A percentile compares a stretch with the other conserved stretches of the same genome.
These are phyloP conservation scores for Gastrophryne carolinensis DNA, from an alignment of 2,797 vertebrate genomes.

Conservation along the genomic window DNA sequence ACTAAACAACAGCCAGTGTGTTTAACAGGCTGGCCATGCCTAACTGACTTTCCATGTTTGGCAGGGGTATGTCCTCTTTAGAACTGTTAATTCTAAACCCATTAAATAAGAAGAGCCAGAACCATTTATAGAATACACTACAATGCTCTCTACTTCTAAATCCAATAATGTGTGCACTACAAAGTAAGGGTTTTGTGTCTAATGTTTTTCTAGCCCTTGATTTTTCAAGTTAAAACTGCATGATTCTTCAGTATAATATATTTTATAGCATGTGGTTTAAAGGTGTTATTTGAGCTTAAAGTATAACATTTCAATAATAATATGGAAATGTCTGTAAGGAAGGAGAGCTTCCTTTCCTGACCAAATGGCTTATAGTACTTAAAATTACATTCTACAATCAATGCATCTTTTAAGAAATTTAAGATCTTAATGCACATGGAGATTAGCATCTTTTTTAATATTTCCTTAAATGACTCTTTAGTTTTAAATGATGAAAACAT, in stretches of 20 bases:
- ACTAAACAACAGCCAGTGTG: too few relatives aligned
- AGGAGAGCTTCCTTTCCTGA: not conserved
- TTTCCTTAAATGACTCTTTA: not conserved
- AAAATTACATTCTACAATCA: conserved; percentile 4
- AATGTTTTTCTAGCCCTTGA: not conserved
- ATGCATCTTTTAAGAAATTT: not conserved
- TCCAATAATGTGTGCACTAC: too few relatives aligned
- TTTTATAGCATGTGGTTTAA: conserved; percentile 23
- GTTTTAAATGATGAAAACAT: not conserved
- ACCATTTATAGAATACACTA: too few relatives aligned
- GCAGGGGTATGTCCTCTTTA: too few relatives aligned
- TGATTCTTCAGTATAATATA: not conserved
- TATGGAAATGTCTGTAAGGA: conserved; percentile 20
- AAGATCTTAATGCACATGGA: not conserved
- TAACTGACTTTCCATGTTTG: too few relatives aligned
- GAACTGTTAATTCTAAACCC: too few relatives aligned
- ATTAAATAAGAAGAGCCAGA: too few relatives aligned
- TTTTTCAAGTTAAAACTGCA: conserved; percentile 2
- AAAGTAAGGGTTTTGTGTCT: not conserved
- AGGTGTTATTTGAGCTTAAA: conserved; percentile 37
- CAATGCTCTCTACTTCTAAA: too few relatives aligned
- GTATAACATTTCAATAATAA: conserved; percentile 34
- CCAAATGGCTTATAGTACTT: conserved; percentile 1
- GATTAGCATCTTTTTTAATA: not conserved
- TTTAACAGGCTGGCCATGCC: too few relatives aligned